Conservation (phyloP, 2,888 invertebrate genomes). For the Folsomia candida region DNA sequence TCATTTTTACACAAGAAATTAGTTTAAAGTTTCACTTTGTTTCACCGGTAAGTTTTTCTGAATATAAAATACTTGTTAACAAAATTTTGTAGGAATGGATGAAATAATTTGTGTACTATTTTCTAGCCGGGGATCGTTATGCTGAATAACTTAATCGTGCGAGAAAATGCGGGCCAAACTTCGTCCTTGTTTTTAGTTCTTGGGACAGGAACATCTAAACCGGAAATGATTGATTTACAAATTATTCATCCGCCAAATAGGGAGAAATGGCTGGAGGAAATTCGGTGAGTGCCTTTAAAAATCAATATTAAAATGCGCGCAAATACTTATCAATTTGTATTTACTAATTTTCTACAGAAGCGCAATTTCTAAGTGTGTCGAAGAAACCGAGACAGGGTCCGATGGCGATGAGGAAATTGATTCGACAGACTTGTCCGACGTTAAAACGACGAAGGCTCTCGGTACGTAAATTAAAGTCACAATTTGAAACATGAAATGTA, state of each 20-base stretch:
- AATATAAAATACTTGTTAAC: background rate
- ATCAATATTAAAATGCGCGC: background rate
- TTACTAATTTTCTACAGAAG: slow-evolving; percentile 30
- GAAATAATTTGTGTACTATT: background rate
- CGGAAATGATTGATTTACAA: slow-evolving; percentile 94
- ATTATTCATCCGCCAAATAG: slow-evolving; percentile 83
- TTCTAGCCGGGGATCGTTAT: slow-evolving; percentile 85
- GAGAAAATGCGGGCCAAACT: slow-evolving; percentile 85
- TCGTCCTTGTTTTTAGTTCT: slow-evolving; percentile 89
- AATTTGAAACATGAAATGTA: no score
- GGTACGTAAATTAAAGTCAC: slow-evolving; percentile 30
- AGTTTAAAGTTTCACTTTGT: slow-evolving; percentile 47
- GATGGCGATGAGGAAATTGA: slow-evolving; percentile 48
- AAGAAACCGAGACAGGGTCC: slow-evolving; percentile 45
- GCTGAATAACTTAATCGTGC: slow-evolving; percentile 82
- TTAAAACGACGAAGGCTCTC: slow-evolving; percentile 44
- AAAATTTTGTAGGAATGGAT: no score
- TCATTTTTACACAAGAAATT: slow-evolving; percentile 48
- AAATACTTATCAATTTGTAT: background rate
- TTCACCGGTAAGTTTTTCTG: slow-evolving; percentile 40
- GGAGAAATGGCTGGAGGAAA: slow-evolving; percentile 82
- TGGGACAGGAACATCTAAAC: slow-evolving; percentile 77
- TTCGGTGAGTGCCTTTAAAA: slow-evolving; percentile 60
- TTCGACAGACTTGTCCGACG: slow-evolving; percentile 43
- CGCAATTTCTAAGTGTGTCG: slow-evolving; percentile 43